Base-by-base conservation (phyloP, 1,140 invertebrate genomes). In the Drosophila sulfurigaster region DNA sequence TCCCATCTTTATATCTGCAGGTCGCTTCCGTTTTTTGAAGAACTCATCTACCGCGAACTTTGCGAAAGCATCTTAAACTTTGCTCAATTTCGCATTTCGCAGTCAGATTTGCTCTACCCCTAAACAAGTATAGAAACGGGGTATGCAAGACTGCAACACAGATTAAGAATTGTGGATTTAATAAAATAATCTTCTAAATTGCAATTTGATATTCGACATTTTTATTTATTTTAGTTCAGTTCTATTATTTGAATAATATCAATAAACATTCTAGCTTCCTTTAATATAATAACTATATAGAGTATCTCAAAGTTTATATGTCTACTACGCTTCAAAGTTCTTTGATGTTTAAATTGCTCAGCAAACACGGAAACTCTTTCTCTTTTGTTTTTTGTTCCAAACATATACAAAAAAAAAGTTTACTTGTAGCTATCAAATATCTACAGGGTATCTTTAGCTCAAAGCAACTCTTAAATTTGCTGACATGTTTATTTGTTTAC, bases 1-100 rank as follows among this genome's bases (percentile, higher is more conserved):
- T 78, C 54, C 30, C 52, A 78, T 68, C 58, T 77, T 77, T 73
- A 72, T 76, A 72, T 76, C 57, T 73, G 70, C 70, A 77, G 69
- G 70, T 77, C 71, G 75, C 71, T 77, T 77, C 75, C 75, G 75
- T 79, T 79, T 62, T 70, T 63, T 63, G 56, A 66, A 74, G 71
- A 74, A 74, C 65, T 74, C 57, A 69, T 60, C 75, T 72, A 60
- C 59, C 69, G 62, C 69, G 68, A 72, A 72, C 49, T 72, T 70
- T 52, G 56, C 49, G 45, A 51, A 32, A 38, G 16, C 48, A 41
- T 54, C 51, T 52, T 41, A 68, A 67, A 35, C 25, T 73, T 59
- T 54, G 38, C 35, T 59, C n/a, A 60, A 68, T 56, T 63, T 71
- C 41, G 65, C 65, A 68, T 56, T 63, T 71, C 41, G 65, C 65